These are phyloP conservation scores for Aphaenogaster ashmeadi DNA, from an alignment of 1,140 invertebrate genomes.

Conservation along the genomic window DNA sequence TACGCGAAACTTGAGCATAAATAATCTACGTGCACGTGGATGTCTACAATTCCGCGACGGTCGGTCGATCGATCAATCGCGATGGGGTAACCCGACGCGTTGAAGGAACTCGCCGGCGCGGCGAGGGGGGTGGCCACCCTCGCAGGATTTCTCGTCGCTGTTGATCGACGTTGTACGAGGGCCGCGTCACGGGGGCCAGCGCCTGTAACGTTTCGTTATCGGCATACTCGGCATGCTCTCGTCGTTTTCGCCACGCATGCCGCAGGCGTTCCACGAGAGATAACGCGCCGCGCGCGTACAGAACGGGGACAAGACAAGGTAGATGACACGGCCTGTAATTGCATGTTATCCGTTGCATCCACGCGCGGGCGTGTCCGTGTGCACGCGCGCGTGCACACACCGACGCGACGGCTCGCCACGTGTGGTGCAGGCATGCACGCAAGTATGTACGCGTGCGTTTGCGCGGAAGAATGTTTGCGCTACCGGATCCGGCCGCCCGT, in stretches of 20 bases:
- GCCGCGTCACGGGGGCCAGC: neutral
- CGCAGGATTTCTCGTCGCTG: neutral
- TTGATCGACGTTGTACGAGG: neutral
- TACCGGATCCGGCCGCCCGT: slow-evolving; percentile 71
- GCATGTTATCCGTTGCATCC: slow-evolving; percentile 84
- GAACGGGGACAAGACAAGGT: slow-evolving; percentile 84
- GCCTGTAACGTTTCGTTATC: slow-evolving; percentile 78
- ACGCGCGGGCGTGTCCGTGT: slow-evolving; percentile 58
- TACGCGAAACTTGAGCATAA: neutral
- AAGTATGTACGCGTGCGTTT: slow-evolving; percentile 5
- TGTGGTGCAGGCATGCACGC: neutral
- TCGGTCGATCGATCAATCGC: neutral
- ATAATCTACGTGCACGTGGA: neutral
- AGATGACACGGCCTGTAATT: slow-evolving; percentile 86
- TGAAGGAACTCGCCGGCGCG: slow-evolving; percentile 9
- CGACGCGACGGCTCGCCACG: neutral
- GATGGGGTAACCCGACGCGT: neutral
- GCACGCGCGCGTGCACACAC: neutral
- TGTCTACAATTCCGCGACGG: neutral
- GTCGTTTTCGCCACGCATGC: slow-evolving; percentile 79
- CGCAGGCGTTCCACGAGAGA: slow-evolving; percentile 82
- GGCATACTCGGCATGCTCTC: slow-evolving; percentile 74
- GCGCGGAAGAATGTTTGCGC: slow-evolving; percentile 63
- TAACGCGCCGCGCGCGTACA: slow-evolving; percentile 78
- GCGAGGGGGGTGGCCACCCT: neutral